Evolutionary conservation across 2,888 invertebrate genomes (phyloP).

Genomic region (Clostera curtula): DNA sequence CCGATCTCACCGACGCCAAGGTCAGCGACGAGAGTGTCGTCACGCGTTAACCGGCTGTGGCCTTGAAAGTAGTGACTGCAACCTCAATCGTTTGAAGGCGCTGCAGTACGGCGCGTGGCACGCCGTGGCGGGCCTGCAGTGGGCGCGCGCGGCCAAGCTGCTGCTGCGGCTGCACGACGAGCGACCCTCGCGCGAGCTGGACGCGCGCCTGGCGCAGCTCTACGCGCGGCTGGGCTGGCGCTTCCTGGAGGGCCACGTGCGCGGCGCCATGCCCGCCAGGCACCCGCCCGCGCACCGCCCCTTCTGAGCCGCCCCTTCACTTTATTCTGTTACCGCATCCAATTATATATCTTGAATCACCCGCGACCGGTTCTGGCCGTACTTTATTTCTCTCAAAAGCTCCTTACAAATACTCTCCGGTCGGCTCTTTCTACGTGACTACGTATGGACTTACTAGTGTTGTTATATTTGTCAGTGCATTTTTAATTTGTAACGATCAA

Average conservation of each 20-base stretch:
- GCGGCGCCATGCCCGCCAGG: conserved; percentile 74
- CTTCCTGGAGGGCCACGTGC: conserved; percentile 63
- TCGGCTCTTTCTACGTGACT: too few relatives aligned
- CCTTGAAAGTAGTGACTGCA: not conserved
- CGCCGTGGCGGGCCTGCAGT: conserved; percentile 83
- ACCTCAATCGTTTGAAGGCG: conserved; percentile 59
- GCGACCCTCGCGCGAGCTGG: conserved; percentile 82
- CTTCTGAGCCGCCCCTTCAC: conserved; percentile 74
- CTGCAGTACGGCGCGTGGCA: conserved; percentile 89
- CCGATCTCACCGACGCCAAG: conserved; percentile 75
- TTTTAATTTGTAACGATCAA: too few relatives aligned
- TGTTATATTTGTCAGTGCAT: too few relatives aligned
- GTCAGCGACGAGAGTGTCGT: conserved; percentile 10
- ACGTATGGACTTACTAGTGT: too few relatives aligned
- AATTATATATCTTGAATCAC: too few relatives aligned
- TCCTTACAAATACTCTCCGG: too few relatives aligned
- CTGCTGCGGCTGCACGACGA: conserved; percentile 87
- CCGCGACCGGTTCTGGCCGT: too few relatives aligned
- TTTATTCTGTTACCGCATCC: too few relatives aligned
- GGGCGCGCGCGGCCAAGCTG: conserved; percentile 87
- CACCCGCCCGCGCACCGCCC: conserved; percentile 81
- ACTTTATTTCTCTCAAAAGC: too few relatives aligned
- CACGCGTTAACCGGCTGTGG: not conserved
- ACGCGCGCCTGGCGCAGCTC: conserved; percentile 79
- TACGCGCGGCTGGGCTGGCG: conserved; percentile 81